Base-by-base conservation (phyloP, 2,888 invertebrate species). In the Dolomedes plantarius region DNA sequence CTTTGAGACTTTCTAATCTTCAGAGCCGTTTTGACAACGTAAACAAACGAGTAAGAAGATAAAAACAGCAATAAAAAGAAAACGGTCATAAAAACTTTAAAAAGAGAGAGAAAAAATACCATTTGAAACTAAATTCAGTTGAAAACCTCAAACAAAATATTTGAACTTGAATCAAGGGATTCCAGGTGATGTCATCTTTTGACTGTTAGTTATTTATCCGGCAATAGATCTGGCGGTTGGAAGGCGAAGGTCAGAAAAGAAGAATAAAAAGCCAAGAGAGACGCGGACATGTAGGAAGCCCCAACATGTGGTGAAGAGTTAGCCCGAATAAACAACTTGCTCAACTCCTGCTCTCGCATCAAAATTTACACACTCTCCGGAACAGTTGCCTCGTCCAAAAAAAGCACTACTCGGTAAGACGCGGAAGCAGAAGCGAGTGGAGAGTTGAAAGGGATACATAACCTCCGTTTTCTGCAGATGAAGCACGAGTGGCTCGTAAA, bases 331-430 rank as follows among this genome's bases (percentile, higher is more conserved):
- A 81, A 74, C 75, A 81, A 68, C 74, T 68, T 81, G 56, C 62
- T 74, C 81, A 74, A 81, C 81, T 81, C 62, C 74, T 81, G n/a
- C 75, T 29, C 73, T 62, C 27, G 29, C 39, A 41, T 39, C 73
- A 36, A 19, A 39, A 68, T 69, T 62, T 75, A 75, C 50, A 69
- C 69, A 11, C 39, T 41, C 64, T 72, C 32, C 19, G 29, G 56
- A 74, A 74, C 68, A 81, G 68, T 67, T 74, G 56, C 68, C 64
- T 39, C 23, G 56, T 67, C 68, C 56, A 67, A 74, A 74, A 74
- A 72, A 80, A 36, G 29, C 16, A 29, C 19, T 9, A 29, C 32
- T 19, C 29, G 56, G 9, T 74, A 27, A n/a, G 16, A 41, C 28
- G 27, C 69, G 39, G 41, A 69, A 69, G 41, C 27, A 27, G 19